Base-by-base conservation (phyloP, 2,888 invertebrate genomes). In the Temnothorax rugatulus region DNA sequence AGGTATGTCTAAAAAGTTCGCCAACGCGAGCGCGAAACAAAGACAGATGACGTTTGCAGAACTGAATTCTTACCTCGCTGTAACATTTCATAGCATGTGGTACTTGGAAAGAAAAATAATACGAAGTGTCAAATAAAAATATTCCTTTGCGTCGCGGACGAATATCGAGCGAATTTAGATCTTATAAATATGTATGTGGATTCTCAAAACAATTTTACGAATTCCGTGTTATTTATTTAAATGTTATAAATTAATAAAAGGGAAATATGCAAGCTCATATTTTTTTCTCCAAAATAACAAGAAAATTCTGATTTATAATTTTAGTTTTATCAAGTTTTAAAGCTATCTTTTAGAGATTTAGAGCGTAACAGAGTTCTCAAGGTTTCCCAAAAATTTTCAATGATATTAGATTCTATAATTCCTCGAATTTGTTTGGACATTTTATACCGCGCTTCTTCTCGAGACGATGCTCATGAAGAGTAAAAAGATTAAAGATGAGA, bases 401-500 rank as follows among this genome's bases (percentile, higher is more conserved):
- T 4, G 7, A 44, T 54, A 11, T 44, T 34, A 29, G 9, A 54
- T 71, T 8, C 2, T 59, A 11, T 5, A 71, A 18, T 59, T 47
- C 13, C 21, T 50, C 11, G n/a, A 79, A 71, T 50, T 59, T 59
- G 18, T 2, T 11, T 71, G 15, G 11, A 59, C 50, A 8, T 61
- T 47, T 81, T 73, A 38, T 38, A 38, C 5, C 13, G 18, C 38
- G 38, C 18, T 8, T 21, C 7, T 47, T 71, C 38, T 61, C 5
- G 47, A 50, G n/a, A 18, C 15, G 11, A 47, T 57, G 15, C 44
- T 29, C 74, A 61, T 63, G 79, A 34, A 63, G 59, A 29, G 15
- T n/a, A 29, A 79, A 11, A 69, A 29, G 54, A 54, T 82, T 79
- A 83, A 75, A 88, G 87, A 89, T 90, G 87, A 84, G 85, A 83